phyloP scores from a whole-genome alignment of 2,888 invertebrate genomes.

The Vannuccia rotundouncinata region DNA sequence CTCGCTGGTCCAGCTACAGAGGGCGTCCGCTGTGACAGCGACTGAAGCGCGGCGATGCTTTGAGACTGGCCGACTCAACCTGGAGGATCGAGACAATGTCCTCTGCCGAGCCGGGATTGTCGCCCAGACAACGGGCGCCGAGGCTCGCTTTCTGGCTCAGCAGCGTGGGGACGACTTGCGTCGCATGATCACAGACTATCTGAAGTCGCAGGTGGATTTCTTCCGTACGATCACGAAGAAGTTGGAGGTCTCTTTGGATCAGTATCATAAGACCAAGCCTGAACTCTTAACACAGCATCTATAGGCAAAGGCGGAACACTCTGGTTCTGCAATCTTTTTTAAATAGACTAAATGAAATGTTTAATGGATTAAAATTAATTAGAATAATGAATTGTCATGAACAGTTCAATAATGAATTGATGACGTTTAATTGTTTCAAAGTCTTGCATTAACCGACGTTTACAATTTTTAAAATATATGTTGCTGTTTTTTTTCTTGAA shows the following conservation, averaged over 20 bases:
- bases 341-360: no score
- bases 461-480: no score
- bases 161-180: slow-evolving; percentile 79
- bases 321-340: no score
- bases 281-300: not conserved
- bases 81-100: not conserved
- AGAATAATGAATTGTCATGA: no score
- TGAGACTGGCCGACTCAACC: not conserved
- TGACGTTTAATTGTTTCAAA: no score
- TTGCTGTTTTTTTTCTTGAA: no score
- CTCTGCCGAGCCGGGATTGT: not conserved
- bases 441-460: no score
- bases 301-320: no score
- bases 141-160: slow-evolving; percentile 82
- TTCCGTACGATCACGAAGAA: slow-evolving; percentile 50
- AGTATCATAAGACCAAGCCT: slow-evolving; percentile 16
- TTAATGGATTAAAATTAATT: no score
- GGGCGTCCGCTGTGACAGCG: not conserved
- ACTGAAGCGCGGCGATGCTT: slow-evolving; percentile 4
- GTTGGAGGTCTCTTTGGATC: not conserved
- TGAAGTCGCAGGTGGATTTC: slow-evolving; percentile 80
- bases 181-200: slow-evolving; percentile 74
- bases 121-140: slow-evolving; percentile 61
- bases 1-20: not conserved
- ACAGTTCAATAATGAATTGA: no score